A percentile compares a stretch with the other conserved stretches of the same genome.
These are phyloP conservation scores for Pogonus chalceus DNA, from an alignment of 1,140 invertebrate species.

Conservation along the genomic window DNA sequence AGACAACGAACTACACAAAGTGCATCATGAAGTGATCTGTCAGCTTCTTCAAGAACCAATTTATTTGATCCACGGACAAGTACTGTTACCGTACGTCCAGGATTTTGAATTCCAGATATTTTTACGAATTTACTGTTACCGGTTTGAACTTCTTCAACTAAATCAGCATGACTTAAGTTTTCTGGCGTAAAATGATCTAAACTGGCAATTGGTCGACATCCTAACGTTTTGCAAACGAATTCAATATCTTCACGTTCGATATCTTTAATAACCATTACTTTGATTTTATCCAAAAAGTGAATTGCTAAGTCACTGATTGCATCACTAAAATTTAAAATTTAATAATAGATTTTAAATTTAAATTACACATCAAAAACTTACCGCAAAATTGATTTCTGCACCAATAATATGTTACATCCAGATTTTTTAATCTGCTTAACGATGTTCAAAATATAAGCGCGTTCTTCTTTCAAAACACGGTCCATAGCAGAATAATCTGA, in stretches of 20 bases:
- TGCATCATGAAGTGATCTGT: slow-evolving; percentile 94
- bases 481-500: slow-evolving; percentile 99
- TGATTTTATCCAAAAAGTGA: slow-evolving; percentile 98
- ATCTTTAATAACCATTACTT: slow-evolving; percentile 98
- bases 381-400: slow-evolving; percentile 98
- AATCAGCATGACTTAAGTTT: slow-evolving; percentile 81
- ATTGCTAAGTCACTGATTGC: slow-evolving; percentile 93
- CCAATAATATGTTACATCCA: slow-evolving; percentile 94
- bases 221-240: slow-evolving; percentile 91
- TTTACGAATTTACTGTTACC: slow-evolving; percentile 90
- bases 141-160: slow-evolving; percentile 89
- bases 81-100: slow-evolving; percentile 86
- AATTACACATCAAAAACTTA: slow-evolving; percentile 26
- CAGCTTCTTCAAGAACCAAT: slow-evolving; percentile 90
- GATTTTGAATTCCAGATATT: slow-evolving; percentile 60
- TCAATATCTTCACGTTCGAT: slow-evolving; percentile 97
- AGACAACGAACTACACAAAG: slow-evolving; percentile 92
- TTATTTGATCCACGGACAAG: slow-evolving; percentile 96
- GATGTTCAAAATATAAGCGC: slow-evolving; percentile 96
- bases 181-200: slow-evolving; percentile 94
- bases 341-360: background rate
- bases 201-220: slow-evolving; percentile 94
- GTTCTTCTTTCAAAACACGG: slow-evolving; percentile 94
- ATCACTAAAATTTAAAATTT: slow-evolving; percentile 50
- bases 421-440: slow-evolving; percentile 98